These are phyloP conservation scores for Sminthopsis crassicaudata DNA, from an alignment of 2,113 vertebrate species.

Conservation along the genomic window DNA sequence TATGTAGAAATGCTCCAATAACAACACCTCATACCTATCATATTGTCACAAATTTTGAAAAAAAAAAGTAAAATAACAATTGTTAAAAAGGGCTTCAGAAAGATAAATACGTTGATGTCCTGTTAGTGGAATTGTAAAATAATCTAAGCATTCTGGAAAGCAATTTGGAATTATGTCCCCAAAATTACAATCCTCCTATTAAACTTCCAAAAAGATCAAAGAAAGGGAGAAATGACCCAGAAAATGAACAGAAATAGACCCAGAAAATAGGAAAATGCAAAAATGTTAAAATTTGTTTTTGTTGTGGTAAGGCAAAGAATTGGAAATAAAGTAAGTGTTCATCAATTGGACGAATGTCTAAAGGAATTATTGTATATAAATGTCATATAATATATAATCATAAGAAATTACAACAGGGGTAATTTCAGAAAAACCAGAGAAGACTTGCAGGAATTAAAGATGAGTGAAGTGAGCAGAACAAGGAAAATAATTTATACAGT, in stretches of 20 bases:
- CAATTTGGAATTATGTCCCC: not conserved
- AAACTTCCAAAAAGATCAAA: not conserved
- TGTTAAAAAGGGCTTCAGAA: not conserved
- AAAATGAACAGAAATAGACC: no score
- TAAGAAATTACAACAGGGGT: not conserved
- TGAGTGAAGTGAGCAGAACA: not conserved
- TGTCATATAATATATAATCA: not conserved
- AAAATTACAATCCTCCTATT: not conserved
- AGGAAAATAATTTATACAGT: not conserved
- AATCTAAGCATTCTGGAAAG: not conserved
- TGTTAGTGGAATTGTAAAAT: not conserved
- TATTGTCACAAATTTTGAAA: not conserved
- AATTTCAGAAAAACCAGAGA: not conserved
- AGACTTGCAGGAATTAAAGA: not conserved
- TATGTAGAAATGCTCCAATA: not conserved
- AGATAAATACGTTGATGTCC: not conserved
- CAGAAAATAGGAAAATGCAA: not conserved
- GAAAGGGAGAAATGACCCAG: not conserved
- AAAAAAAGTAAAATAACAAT: not conserved
- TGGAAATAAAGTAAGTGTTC: not conserved
- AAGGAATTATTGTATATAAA: not conserved
- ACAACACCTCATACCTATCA: not conserved
- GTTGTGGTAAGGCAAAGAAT: not conserved
- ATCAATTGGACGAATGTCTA: not conserved
- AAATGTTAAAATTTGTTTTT: not conserved